Conservation (phyloP, 1,140 invertebrate genomes). For the Drosophila oshimai region DNA sequence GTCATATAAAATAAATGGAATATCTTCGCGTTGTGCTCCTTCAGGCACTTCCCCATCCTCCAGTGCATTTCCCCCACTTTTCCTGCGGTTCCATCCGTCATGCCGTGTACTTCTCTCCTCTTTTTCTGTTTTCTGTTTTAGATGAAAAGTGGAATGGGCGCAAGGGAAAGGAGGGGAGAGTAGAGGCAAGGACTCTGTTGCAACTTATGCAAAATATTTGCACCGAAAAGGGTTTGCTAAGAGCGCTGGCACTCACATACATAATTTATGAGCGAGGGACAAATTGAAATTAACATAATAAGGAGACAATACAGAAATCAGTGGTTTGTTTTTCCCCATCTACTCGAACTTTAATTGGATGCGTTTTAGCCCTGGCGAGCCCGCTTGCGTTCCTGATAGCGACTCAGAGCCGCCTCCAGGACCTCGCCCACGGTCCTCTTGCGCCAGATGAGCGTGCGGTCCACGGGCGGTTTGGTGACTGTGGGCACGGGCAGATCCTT, state of each 20-base stretch:
- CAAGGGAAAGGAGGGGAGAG: too few relatives aligned
- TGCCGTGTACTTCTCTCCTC: conserved; percentile 21
- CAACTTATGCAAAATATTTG: conserved; percentile 63
- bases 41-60: conserved; percentile 30
- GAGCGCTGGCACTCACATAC: conserved; percentile 12
- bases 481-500: conserved; percentile 18
- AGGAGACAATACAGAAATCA: conserved; percentile 36
- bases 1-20: conserved; percentile 67
- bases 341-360: conserved; percentile 4
- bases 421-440: conserved; percentile 92
- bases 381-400: conserved; percentile 91
- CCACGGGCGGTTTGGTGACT: conserved; percentile 23
- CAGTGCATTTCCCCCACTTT: conserved; percentile 1
- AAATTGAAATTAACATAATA: conserved; percentile 61
- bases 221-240: conserved; percentile 27
- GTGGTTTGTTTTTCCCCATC: conserved; percentile 29
- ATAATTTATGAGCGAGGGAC: conserved; percentile 30
- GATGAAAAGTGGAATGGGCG: too few relatives aligned
- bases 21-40: conserved; percentile 44
- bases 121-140: neutral
- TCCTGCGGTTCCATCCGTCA: conserved; percentile 42
- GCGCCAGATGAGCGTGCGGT: conserved; percentile 89
- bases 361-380: conserved; percentile 64
- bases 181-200: conserved; percentile 17
- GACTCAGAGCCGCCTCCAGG: conserved; percentile 90